Evolutionary conservation across 2,113 vertebrate genomes (phyloP), one percentile per base, ranked within the genome.

Genomic region (Bettongia penicillata): DNA sequence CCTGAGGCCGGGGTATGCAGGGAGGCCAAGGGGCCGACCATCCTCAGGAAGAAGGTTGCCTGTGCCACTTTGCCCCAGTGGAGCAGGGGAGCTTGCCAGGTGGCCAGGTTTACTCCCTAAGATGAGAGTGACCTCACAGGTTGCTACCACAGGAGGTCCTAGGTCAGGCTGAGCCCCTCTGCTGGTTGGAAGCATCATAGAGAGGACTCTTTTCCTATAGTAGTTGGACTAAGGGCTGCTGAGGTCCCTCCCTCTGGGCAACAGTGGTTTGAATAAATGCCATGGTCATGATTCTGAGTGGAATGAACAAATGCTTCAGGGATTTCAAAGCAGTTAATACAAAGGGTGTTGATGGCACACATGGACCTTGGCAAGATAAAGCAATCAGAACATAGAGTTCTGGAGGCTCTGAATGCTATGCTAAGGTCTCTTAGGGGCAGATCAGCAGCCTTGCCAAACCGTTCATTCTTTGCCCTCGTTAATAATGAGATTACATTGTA

Each of bases 261-360:
- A 94, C 96, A 84, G 95, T 48, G 94, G 96, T 98, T 97, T 95
- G 93, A 96, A 95, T 97, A 97, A 94, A 95, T 93, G 96, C 95
- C 94, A 94, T 77, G 95, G 77, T 95, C 95, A 94, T 97, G 97
- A 93, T 93, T 47, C 92, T 93, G 93, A 96, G 61, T 37, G 61
- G 12, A 37, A 61, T 52, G 53, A 53, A 97, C 96, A 96, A 93
- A 92, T 89, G 96, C 93, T 90, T 96, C 91, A 92, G 96, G 96
- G 95, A 95, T 94, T 97, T 96, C 51, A 92, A 95, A 96, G 96
- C 90, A 92, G 95, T 94, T 96, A 57, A 91, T 77, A 96, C 61
- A 96, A 26, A 55, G 25, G 24, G 25, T 55, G 25, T 55, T 55
- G 9, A 55, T 55, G 53, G 53, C 24, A 8, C 53, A 1, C 16